Percentiles rank a stretch among this genome's conserved stretches.
Conservation (phyloP, 2,888 invertebrate genomes). For the Pedicia rivosa region DNA sequence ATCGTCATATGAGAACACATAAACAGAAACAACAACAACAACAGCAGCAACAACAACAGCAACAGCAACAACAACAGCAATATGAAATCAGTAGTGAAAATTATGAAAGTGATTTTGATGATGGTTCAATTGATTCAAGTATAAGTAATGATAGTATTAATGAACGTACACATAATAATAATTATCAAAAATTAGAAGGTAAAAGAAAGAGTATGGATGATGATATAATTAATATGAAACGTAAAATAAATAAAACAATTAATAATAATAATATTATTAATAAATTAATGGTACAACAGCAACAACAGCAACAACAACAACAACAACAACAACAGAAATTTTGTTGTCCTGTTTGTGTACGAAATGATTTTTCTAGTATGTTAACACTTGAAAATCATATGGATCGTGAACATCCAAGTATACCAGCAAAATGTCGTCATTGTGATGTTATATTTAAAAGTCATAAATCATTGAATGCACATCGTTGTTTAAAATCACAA, state of each 20-base stretch:
- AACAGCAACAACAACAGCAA: too few species aligned
- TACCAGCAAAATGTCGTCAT: constrained; percentile 49
- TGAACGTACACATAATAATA: constrained; percentile 12
- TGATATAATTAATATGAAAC: constrained; percentile 11
- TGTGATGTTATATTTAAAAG: constrained; percentile 62
- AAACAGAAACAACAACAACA: constrained; percentile 36
- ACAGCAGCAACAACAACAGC: constrained; percentile 19
- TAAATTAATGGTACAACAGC: constrained; percentile 10
- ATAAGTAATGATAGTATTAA: constrained; percentile 16
- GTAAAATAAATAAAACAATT: constrained; percentile 18
- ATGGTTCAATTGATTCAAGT: constrained; percentile 35
- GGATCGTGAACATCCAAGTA: constrained; percentile 47
- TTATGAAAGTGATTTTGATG: constrained; percentile 41
- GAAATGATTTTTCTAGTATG: constrained; percentile 41
- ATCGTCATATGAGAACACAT: constrained; percentile 63
- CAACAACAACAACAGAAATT: constrained; percentile 17
- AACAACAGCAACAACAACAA: constrained; percentile 8
- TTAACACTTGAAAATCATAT: constrained; percentile 45
- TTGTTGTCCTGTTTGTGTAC: constrained; percentile 46
- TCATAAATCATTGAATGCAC: constrained; percentile 51
- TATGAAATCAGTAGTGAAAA: constrained; percentile 10
- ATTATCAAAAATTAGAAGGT: constrained; percentile 11
- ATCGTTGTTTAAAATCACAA: constrained; percentile 39
- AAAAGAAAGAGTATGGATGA: constrained; percentile 23
- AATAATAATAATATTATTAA: constrained; percentile 21